Conservation (phyloP, 2,113 vertebrate genomes). For the Leiothrix lutea region DNA sequence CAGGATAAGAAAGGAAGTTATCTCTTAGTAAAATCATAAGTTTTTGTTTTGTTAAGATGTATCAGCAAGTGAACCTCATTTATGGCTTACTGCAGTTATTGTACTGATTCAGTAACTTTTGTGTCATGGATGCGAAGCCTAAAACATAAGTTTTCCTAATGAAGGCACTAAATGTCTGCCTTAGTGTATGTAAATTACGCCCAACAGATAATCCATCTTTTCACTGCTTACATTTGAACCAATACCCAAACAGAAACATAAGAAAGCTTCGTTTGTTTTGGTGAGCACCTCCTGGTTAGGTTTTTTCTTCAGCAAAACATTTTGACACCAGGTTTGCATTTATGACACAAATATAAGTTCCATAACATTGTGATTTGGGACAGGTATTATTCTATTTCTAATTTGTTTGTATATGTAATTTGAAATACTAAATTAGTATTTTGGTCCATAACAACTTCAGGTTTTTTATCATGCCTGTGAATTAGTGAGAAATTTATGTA, state of each 20-base stretch:
- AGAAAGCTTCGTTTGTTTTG: background rate
- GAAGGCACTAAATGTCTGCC: background rate
- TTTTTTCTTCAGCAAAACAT: background rate
- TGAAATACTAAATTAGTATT: background rate
- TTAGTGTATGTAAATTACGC: background rate
- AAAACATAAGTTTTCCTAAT: background rate
- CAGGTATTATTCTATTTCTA: background rate
- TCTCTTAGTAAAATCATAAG: background rate
- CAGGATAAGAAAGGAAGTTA: background rate
- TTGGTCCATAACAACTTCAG: background rate
- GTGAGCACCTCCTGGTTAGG: background rate
- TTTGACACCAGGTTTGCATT: background rate
- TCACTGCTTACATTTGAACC: background rate
- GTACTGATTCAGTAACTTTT: background rate
- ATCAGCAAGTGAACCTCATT: background rate
- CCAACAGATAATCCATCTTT: background rate
- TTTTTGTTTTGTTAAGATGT: background rate
- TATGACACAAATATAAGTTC: background rate
- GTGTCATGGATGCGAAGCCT: background rate
- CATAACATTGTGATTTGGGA: background rate
- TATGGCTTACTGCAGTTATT: background rate
- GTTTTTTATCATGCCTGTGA: background rate
- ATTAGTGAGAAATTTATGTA: background rate
- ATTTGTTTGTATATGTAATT: background rate
- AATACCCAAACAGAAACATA: background rate